phyloP scores from a whole-genome alignment of 2,888 invertebrate genomes.

The Thalpophila matura region DNA sequence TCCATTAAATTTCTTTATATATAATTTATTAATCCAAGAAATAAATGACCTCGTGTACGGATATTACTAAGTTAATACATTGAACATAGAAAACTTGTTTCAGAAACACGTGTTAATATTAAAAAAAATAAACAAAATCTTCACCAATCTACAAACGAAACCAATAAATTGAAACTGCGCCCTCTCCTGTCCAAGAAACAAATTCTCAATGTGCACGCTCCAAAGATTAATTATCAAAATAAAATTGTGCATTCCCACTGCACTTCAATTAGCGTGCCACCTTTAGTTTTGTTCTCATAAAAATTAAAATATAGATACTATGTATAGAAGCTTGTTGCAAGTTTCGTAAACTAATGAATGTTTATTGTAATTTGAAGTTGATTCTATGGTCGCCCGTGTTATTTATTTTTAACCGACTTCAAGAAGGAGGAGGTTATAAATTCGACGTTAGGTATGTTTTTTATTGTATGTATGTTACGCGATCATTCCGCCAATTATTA shows the following conservation, averaged over 20 bases:
- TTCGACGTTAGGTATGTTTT: too few relatives aligned
- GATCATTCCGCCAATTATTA: too few relatives aligned
- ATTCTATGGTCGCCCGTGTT: too few relatives aligned
- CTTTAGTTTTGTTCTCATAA: conserved; percentile 43
- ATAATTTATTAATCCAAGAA: too few relatives aligned
- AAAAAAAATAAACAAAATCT: background rate
- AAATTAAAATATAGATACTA: conserved; percentile 32
- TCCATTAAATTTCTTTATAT: too few relatives aligned
- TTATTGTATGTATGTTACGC: too few relatives aligned
- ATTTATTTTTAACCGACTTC: too few relatives aligned
- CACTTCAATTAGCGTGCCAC: conserved; percentile 68
- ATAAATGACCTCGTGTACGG: too few relatives aligned
- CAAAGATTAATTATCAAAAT: conserved; percentile 64
- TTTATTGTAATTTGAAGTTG: background rate
- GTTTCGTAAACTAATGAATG: conserved; percentile 25
- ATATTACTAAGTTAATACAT: too few relatives aligned
- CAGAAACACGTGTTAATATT: background rate
- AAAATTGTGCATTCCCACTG: conserved; percentile 61
- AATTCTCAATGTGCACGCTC: conserved; percentile 60
- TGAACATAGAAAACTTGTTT: too few relatives aligned
- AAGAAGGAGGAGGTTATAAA: too few relatives aligned
- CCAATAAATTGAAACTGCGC: conserved; percentile 46
- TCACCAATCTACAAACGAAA: background rate
- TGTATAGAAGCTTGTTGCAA: background rate
- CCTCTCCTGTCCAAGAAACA: conserved; percentile 45